Evolutionary conservation across 2,113 vertebrate genomes (phyloP), one percentile per base, ranked within the genome.

Genomic region (Callorhinus ursinus): DNA sequence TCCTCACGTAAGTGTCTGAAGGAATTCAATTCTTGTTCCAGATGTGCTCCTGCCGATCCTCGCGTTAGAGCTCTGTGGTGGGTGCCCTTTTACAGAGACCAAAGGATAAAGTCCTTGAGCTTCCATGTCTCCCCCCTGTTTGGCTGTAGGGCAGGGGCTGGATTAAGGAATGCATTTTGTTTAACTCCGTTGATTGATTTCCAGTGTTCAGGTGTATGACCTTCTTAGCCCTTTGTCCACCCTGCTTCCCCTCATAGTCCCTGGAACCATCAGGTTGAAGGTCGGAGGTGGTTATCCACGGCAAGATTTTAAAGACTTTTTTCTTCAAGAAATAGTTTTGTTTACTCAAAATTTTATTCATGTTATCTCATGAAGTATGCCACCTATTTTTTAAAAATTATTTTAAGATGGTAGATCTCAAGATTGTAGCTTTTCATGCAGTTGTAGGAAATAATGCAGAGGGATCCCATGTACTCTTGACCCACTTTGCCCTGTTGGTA

Each of bases 211-310:
- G 4, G 31, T 15, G 11, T 61, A 14, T 46, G 55, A 31, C 49
- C 49, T 46, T 31, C 36, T 72, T 9, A 31, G 51, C 33, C 13
- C 26, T 65, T 49, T 3, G 3, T 9, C 12, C 53, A 18, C 6
- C 2, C 3, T 3, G 1, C 12, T 53, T 39, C 49, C 61, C 8
- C 22, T 33, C 9, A 13, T 5, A 15, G 8, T 12, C 13, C 1
- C 39, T 24, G 2, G 15, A 71, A n/a, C 59, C 14, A 12, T 19
- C 12, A 76, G 49, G 36, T 6, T 57, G 33, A 22, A 22, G 80
- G 36, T 8, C 4, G 19, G 26, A 65, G 24, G 5, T 71, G 77
- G 26, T 16, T n/a, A n/a, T 42, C 36, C 11, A 69, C 46, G 59
- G 53, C 31, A 67, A 77, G 28, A 57, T 69, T 79, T 10, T 72